Evolutionary conservation across 2,888 invertebrate genomes (phyloP), one percentile per base, ranked within the genome.

Genomic region (Macrostomum cliftonense): DNA sequence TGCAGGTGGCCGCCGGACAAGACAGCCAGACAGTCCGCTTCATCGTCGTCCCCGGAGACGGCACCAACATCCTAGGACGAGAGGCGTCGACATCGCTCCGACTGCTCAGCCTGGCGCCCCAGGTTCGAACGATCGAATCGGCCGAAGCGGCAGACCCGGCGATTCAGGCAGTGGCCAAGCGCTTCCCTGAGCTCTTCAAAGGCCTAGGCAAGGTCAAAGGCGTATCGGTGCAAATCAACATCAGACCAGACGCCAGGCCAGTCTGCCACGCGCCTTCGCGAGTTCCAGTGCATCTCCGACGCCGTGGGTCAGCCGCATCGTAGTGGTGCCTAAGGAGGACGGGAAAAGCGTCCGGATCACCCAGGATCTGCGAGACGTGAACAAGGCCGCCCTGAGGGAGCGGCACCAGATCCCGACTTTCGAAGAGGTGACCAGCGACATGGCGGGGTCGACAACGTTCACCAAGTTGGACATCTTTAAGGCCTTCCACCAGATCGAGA

Each of bases 311-410:
- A 45, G 42, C 28, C 54, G 54, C 17, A 43, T 54, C 2, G 54
- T 57, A 2, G 51, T 52, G 13, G 56, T 54, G 11, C 57, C 53
- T 1, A 57, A 56, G 47, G 45, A 39, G 13, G 45, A 51, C n/a
- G 52, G 51, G 14, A 55, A 58, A 4, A 50, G 55, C 37, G 52
- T 59, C 7, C 14, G 57, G 19, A 42, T 59, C 9, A 59, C 57
- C 46, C 52, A 57, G 2, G 57, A 59, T 42, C 58, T 58, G 56
- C 28, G 54, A 21, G 44, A 50, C 46, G 48, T 44, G 12, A 48
- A 48, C 39, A 52, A 48, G 28, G 57, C 57, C 0, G 54, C 58
- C n/a, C 38, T 51, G 49, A 12, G 17, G 48, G 19, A 12, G 49
- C 51, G 16, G 52, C 52, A 45, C 38, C 40, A 37, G 49, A 42